Percentiles rank a stretch among this genome's conserved stretches.
Evolutionary conservation across 64 coral and sea anemone genomes (phyloP).

Genomic region (Dendronephthya gigantea): DNA sequence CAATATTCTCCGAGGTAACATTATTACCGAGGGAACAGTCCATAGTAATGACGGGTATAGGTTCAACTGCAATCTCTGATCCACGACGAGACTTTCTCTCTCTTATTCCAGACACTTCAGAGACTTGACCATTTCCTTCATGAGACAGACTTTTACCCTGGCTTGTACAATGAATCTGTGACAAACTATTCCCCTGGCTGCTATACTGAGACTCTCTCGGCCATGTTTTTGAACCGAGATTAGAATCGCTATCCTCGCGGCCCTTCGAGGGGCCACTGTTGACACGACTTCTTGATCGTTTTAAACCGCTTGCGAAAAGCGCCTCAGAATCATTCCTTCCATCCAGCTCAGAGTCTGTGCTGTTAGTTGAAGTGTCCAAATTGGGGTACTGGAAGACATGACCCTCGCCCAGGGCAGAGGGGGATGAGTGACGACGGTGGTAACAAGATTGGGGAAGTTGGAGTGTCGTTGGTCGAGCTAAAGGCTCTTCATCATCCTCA

Average conservation of each 20-base stretch:
- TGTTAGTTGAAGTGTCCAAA: neutral
- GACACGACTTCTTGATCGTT: neutral
- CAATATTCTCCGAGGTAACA: neutral
- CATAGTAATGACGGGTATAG: neutral
- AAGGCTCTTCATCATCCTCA: neutral
- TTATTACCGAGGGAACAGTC: neutral
- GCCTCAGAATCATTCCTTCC: neutral
- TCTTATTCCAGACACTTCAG: neutral
- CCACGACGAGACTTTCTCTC: neutral
- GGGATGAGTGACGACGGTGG: conserved; percentile 74
- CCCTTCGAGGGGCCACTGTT: neutral
- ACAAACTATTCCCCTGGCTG: neutral
- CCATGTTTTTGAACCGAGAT: neutral
- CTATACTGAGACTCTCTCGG: neutral
- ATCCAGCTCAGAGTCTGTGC: neutral
- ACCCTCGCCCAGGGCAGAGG: conserved; percentile 72
- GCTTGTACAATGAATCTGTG: neutral
- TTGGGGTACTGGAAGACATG: neutral
- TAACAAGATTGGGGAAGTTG: neutral
- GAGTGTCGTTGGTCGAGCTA: conserved; percentile 25
- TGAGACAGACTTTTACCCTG: neutral
- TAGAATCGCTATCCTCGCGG: neutral
- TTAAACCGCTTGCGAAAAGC: neutral
- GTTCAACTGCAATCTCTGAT: neutral
- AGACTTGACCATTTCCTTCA: neutral